Conservation (phyloP, 2,113 vertebrate genomes). For the Ophiodon elongatus region DNA sequence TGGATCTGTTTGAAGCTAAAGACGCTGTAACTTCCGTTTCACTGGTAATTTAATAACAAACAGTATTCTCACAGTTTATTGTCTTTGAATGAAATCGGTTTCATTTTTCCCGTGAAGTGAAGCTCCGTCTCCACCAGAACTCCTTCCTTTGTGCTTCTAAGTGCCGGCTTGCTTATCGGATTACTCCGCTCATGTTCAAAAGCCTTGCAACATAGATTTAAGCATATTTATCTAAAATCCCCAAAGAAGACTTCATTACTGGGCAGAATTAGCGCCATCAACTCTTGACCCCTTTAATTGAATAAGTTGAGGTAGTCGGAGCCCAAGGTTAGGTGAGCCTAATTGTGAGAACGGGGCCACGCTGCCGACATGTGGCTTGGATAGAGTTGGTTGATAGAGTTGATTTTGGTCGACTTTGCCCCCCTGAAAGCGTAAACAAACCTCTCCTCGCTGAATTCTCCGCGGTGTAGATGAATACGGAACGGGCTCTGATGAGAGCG, state of each 20-base stretch:
- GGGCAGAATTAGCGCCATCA: constrained; percentile 54
- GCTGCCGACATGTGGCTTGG: constrained; percentile 63
- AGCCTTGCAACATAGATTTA: constrained; percentile 46
- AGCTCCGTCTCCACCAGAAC: background rate
- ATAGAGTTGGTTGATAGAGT: constrained; percentile 31
- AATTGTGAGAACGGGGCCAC: constrained; percentile 29
- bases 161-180: constrained; percentile 50
- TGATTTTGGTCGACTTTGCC: constrained; percentile 32
- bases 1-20: too few species aligned
- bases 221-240: constrained; percentile 56
- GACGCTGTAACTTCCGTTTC: too few species aligned
- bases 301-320: constrained; percentile 59
- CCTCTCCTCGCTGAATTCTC: constrained; percentile 10
- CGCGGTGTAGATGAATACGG: constrained; percentile 1
- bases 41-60: background rate
- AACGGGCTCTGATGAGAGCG: constrained; percentile 22
- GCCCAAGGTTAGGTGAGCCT: constrained; percentile 56
- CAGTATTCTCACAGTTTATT: background rate
- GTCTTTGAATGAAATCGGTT: background rate
- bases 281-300: constrained; percentile 71
- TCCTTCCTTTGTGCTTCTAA: background rate
- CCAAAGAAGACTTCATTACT: constrained; percentile 60
- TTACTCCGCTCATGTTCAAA: constrained; percentile 54
- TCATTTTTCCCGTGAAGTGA: background rate
- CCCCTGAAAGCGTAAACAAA: constrained; percentile 59